Evolutionary conservation across 1,140 invertebrate genomes (phyloP).

Genomic region (Lordiphosa mommai): DNA sequence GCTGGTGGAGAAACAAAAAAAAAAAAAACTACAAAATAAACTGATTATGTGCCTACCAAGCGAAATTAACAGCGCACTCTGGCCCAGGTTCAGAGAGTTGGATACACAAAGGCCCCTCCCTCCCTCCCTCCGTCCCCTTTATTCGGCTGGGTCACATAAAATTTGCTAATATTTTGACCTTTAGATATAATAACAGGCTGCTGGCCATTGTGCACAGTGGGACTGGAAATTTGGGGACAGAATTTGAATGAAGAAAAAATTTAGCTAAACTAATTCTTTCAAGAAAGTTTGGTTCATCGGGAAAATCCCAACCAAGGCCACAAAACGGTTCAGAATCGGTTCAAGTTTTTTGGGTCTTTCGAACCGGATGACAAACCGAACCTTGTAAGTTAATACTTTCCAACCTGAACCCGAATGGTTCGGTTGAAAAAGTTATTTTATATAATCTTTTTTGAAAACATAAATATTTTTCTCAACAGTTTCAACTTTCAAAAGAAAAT

Average conservation of each 20-base stretch:
- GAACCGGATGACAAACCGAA: too few species aligned
- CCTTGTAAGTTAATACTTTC: too few species aligned
- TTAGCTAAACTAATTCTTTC: too few species aligned
- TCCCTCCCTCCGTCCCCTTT: conserved; percentile 7
- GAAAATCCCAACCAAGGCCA: too few species aligned
- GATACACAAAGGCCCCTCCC: conserved; percentile 1
- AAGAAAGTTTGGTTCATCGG: too few species aligned
- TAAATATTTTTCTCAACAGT: too few species aligned
- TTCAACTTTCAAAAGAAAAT: too few species aligned
- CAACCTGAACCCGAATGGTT: too few species aligned
- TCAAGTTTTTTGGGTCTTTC: too few species aligned
- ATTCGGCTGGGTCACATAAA: conserved; percentile 53
- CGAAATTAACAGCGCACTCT: conserved; percentile 61
- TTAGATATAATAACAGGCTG: conserved; percentile 47
- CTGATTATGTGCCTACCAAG: conserved; percentile 65
- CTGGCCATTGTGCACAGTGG: conserved; percentile 49
- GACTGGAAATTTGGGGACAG: background rate
- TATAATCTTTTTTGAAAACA: too few species aligned
- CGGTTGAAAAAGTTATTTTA: too few species aligned
- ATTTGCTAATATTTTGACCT: conserved; percentile 76
- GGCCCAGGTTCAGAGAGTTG: background rate
- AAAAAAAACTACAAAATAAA: conserved; percentile 62
- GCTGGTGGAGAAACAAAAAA: conserved; percentile 4
- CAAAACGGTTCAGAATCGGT: too few species aligned
- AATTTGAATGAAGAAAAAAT: background rate